These are phyloP conservation scores for Drosophila ustulata DNA, from an alignment of 2,888 invertebrate species.

Conservation along the genomic window DNA sequence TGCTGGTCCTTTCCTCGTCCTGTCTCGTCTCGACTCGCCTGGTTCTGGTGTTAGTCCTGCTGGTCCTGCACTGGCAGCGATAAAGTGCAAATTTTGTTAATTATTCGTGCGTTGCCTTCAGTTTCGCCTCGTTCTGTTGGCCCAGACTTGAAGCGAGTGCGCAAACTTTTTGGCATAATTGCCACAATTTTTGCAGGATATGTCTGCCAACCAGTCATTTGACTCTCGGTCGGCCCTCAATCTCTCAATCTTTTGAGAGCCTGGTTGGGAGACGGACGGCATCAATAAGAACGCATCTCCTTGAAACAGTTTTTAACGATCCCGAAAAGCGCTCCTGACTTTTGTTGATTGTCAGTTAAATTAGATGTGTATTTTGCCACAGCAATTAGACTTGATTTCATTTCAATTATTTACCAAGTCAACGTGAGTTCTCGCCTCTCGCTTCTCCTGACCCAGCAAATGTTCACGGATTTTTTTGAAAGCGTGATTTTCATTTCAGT, in stretches of 20 bases:
- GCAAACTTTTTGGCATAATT: conserved; percentile 72
- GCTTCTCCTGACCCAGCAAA: conserved; percentile 39
- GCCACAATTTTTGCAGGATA: conserved; percentile 75
- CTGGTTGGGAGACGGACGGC: conserved; percentile 1
- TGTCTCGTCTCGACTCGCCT: neutral
- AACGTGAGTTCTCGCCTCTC: neutral
- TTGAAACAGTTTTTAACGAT: conserved; percentile 38
- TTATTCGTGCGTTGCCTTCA: conserved; percentile 75
- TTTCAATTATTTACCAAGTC: conserved; percentile 47
- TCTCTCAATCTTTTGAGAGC: neutral
- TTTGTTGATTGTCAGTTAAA: conserved; percentile 37
- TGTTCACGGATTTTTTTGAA: conserved; percentile 28
- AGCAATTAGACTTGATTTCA: conserved; percentile 62
- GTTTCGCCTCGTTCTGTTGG: conserved; percentile 28
- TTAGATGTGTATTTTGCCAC: conserved; percentile 34
- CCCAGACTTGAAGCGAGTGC: conserved; percentile 54
- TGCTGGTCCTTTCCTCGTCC: conserved; percentile 7
- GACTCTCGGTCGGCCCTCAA: conserved; percentile 1
- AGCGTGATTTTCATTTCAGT: neutral
- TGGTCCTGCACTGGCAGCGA: conserved; percentile 70
- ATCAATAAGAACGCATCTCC: conserved; percentile 40
- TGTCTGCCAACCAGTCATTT: conserved; percentile 34
- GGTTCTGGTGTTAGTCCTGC: conserved; percentile 24
- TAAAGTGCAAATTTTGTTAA: conserved; percentile 83
- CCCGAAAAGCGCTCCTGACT: conserved; percentile 30